Percentiles rank a stretch among this genome's conserved stretches.
Conservation (phyloP, 92 coral and sea anemone species). For the Montipora capitata region DNA sequence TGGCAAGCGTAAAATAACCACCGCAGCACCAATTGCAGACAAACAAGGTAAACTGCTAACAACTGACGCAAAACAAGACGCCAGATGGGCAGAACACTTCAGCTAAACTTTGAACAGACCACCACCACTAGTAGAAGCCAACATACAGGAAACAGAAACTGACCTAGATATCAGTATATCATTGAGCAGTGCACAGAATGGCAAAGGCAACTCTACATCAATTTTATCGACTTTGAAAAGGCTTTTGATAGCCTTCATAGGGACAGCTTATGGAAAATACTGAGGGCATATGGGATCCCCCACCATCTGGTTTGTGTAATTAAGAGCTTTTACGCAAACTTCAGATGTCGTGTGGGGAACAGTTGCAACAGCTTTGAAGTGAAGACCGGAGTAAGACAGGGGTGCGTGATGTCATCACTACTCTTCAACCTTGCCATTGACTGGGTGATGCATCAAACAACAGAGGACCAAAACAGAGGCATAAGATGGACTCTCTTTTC, state of each 20-base stretch:
- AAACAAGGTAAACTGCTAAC: neutral
- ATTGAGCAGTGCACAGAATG: too few species aligned
- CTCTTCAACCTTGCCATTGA: conserved; percentile 31
- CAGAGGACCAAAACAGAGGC: neutral
- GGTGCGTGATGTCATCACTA: conserved; percentile 12
- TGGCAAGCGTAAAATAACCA: conserved; percentile 12
- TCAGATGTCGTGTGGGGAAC: neutral
- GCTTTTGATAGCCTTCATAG: too few species aligned
- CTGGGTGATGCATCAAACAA: conserved; percentile 20
- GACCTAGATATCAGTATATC: conserved; percentile 16
- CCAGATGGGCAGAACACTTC: conserved; percentile 29
- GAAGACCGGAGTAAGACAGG: neutral
- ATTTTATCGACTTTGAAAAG: too few species aligned
- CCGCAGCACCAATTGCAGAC: neutral
- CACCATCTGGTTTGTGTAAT: too few species aligned
- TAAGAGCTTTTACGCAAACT: too few species aligned
- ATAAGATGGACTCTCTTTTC: conserved; percentile 46
- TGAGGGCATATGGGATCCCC: conserved; percentile 30
- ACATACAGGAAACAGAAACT: conserved; percentile 6
- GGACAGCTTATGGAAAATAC: conserved; percentile 24
- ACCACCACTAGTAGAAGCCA: conserved; percentile 24
- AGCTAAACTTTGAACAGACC: conserved; percentile 23
- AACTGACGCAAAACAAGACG: neutral
- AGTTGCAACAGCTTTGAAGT: neutral
- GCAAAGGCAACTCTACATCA: too few species aligned